phyloP scores from a whole-genome alignment of 2,797 vertebrate genomes.

The Gastrophryne carolinensis region DNA sequence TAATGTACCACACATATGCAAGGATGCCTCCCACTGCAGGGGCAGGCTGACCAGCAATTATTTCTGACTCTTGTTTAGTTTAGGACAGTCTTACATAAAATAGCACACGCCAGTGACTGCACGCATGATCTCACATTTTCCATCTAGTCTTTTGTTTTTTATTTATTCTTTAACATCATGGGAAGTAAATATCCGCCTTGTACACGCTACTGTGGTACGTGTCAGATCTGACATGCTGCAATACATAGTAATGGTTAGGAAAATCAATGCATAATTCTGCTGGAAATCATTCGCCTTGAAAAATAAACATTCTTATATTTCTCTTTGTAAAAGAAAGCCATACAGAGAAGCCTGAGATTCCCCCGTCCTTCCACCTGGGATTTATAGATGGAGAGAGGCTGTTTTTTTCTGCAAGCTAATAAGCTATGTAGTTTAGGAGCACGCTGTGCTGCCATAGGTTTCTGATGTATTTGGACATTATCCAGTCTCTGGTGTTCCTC shows the following conservation, averaged over 20 bases:
- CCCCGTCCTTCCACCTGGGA: slow-evolving; percentile 10
- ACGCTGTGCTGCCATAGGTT: background rate
- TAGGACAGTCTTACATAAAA: too few species aligned
- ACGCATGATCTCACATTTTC: too few species aligned
- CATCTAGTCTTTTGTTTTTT: too few species aligned
- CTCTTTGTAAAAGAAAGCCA: background rate
- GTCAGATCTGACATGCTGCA: background rate
- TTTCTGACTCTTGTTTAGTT: too few species aligned
- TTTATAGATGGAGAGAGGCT: background rate
- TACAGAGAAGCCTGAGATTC: slow-evolving; percentile 5
- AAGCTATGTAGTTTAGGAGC: background rate
- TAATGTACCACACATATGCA: too few species aligned
- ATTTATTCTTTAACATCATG: too few species aligned
- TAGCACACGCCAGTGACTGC: too few species aligned
- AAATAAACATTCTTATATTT: background rate
- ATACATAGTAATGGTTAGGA: background rate
- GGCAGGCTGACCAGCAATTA: too few species aligned
- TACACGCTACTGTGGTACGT: too few species aligned
- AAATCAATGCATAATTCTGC: background rate
- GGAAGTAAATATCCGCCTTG: too few species aligned
- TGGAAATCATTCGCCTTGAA: background rate
- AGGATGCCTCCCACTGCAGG: too few species aligned
- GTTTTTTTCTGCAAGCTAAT: slow-evolving; percentile 15
- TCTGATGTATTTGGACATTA: background rate
- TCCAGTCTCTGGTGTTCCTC: background rate